phyloP scores from a whole-genome alignment of 1,140 invertebrate species.

The Aradophagus sp. region DNA sequence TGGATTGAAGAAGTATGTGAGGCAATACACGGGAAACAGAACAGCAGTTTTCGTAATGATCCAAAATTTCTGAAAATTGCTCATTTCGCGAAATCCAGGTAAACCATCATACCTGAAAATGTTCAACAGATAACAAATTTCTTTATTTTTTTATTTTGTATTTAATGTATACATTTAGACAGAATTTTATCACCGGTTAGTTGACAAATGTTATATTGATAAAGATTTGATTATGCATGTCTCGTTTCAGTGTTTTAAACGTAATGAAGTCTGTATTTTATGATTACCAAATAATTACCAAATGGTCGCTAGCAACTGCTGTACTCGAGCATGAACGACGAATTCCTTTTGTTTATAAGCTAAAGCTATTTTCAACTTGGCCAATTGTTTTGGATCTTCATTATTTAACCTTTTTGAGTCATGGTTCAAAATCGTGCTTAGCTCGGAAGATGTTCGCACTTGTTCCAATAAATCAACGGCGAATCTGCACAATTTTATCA shows the following conservation, averaged over 20 bases:
- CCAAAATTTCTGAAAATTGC: slow-evolving; percentile 79
- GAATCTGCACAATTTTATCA: slow-evolving; percentile 78
- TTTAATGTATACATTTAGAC: background rate
- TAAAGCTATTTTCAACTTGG: slow-evolving; percentile 89
- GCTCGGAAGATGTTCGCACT: slow-evolving; percentile 90
- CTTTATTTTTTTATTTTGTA: too few species aligned
- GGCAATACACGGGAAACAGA: slow-evolving; percentile 90
- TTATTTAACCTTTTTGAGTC: slow-evolving; percentile 82
- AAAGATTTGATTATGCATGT: too few species aligned
- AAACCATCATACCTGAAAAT: slow-evolving; percentile 84
- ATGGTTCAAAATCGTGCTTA: slow-evolving; percentile 93
- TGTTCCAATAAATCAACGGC: slow-evolving; percentile 92
- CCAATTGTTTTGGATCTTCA: slow-evolving; percentile 82
- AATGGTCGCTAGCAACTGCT: slow-evolving; percentile 91
- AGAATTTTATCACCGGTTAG: too few species aligned
- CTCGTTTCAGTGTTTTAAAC: background rate
- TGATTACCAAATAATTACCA: slow-evolving; percentile 76
- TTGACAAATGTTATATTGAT: too few species aligned
- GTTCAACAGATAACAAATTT: too few species aligned
- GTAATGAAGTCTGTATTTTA: background rate
- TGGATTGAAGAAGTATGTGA: slow-evolving; percentile 87
- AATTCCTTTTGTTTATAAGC: slow-evolving; percentile 96
- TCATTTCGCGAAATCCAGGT: slow-evolving; percentile 89
- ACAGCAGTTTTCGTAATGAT: slow-evolving; percentile 85
- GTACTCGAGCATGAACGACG: slow-evolving; percentile 94